phyloP scores from a whole-genome alignment of 2,797 vertebrate genomes.

The Sebastes paucispinis region DNA sequence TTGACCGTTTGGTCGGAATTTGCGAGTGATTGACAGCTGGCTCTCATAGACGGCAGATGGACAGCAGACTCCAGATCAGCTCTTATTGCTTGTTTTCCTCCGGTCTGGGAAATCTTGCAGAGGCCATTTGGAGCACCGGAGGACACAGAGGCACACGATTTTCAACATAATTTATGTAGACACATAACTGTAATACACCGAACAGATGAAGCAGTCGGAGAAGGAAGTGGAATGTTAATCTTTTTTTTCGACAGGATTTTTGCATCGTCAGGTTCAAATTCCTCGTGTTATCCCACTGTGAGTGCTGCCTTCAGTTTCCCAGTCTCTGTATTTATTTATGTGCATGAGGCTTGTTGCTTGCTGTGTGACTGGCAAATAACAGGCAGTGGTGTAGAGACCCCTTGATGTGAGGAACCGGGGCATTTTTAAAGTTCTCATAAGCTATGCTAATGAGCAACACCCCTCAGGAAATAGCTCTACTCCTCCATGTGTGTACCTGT shows the following conservation, averaged over 20 bases:
- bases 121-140: too few species aligned
- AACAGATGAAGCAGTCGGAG: neutral
- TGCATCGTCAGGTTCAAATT: neutral
- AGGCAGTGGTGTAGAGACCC: constrained; percentile 19
- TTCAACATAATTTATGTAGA: too few species aligned
- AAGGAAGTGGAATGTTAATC: neutral
- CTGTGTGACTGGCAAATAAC: constrained; percentile 31
- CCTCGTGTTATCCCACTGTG: neutral
- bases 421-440: constrained; percentile 36
- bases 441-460: constrained; percentile 48
- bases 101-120: too few species aligned
- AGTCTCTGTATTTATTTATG: neutral
- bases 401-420: constrained; percentile 35
- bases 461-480: constrained; percentile 26
- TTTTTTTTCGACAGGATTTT: neutral
- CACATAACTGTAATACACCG: neutral
- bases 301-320: neutral
- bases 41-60: too few species aligned
- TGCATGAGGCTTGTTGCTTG: neutral
- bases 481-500: constrained; percentile 1
- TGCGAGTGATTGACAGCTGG: too few species aligned
- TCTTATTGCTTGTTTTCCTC: too few species aligned
- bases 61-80: too few species aligned
- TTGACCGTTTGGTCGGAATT: too few species aligned
- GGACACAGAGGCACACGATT: too few species aligned